Evolutionary conservation across 1,140 invertebrate genomes (phyloP), one percentile per base, ranked within the genome.

Genomic region (Psix sp.): DNA sequence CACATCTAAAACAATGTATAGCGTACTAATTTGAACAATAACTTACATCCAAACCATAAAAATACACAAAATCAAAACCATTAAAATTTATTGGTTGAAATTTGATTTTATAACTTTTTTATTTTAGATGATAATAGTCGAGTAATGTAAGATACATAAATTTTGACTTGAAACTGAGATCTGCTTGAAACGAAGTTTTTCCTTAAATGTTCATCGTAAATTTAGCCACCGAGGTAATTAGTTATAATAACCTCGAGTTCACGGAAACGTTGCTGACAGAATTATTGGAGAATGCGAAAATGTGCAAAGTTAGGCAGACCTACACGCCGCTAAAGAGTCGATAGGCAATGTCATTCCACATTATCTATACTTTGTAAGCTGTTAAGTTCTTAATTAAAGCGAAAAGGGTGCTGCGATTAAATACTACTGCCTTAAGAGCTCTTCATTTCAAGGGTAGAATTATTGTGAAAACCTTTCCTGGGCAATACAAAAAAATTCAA

Each of bases 311-410:
- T 70, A 48, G 49, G 54, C 31, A 18, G 35, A 48, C 29, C 42
- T 15, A 56, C 42, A n/a, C n/a, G 38, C 56, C 26, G 42, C 49
- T 70, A 54, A 62, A 70, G 48, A 70, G 66, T 17, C 35, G 66
- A 62, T 62, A 62, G 66, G 49, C 40, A 49, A 62, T 62, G 56
- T 68, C 54, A 57, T 57, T 21, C 33, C 45, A 46, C 54, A 68
- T 60, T 68, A 68, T 60, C 65, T 60, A 54, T 56, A 46, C 56
- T 68, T 68, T 54, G 54, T 68, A 60, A 39, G 21, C 20, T 43
- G 56, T 71, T 62, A 71, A 62, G 67, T 63, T 71, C 57, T 71
- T 60, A 71, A 62, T 56, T 71, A 56, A 71, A 71, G 43, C 56
- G 36, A 48, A 68, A 68, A 46, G 54, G 54, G 54, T 42, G 35